phyloP scores from a whole-genome alignment of 2,888 invertebrate genomes.

The Caenorhabditis angaria region DNA sequence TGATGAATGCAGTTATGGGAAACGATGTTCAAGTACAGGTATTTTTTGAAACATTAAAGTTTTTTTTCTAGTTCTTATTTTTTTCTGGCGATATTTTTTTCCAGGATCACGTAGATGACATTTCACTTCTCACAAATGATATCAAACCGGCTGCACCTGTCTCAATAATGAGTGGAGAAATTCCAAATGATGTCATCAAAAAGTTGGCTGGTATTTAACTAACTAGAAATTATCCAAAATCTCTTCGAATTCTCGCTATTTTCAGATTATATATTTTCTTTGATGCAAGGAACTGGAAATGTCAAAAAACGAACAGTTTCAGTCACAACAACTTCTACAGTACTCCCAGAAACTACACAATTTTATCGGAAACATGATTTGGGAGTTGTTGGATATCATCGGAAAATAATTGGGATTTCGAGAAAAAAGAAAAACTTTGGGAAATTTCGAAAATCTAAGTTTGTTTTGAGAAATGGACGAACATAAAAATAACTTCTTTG shows the following conservation, averaged over 20 bases:
- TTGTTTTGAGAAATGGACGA: no score
- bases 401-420: constrained; percentile 15
- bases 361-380: constrained; percentile 20
- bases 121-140: constrained; percentile 10
- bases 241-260: background rate
- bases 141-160: background rate
- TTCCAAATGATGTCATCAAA: constrained; percentile 29
- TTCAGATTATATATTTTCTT: constrained; percentile 29
- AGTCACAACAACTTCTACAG: constrained; percentile 16
- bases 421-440: constrained; percentile 17
- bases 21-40: background rate
- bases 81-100: no score
- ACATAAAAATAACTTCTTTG: no score
- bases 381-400: constrained; percentile 15
- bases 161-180: constrained; percentile 28
- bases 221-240: background rate
- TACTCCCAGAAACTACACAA: constrained; percentile 5
- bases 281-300: constrained; percentile 33
- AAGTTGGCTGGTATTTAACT: constrained; percentile 23
- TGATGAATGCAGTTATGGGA: background rate
- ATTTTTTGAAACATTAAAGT: no score
- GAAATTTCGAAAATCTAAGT: no score
- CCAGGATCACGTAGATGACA: constrained; percentile 14
- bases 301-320: constrained; percentile 24
- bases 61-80: no score